Conservation (phyloP, 2,113 vertebrate genomes). For the Kobus ellipsiprymnus region DNA sequence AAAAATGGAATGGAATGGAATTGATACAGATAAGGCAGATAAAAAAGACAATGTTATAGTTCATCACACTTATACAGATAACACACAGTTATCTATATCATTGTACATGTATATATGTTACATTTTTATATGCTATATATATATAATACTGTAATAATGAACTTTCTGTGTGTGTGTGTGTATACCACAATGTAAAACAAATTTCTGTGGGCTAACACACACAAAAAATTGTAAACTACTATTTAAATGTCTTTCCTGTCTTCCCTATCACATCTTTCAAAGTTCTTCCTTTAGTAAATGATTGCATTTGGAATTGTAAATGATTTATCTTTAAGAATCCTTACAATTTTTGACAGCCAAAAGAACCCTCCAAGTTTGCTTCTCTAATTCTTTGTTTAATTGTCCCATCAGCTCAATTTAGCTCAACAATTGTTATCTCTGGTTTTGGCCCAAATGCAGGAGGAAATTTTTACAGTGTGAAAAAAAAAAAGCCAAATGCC, state of each 20-base stretch:
- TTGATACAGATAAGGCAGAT: not conserved
- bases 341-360: not conserved
- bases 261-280: not conserved
- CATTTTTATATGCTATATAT: not conserved
- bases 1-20: not conserved
- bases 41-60: not conserved
- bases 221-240: not conserved
- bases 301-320: not conserved
- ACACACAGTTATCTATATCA: not conserved
- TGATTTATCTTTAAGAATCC: not conserved
- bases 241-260: not conserved
- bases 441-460: not conserved
- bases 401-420: conserved; percentile 30
- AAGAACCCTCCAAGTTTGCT: not conserved
- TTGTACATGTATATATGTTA: not conserved
- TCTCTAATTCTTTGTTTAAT: conserved; percentile 36
- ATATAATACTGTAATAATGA: not conserved
- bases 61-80: not conserved
- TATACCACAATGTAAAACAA: not conserved
- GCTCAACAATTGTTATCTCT: not conserved
- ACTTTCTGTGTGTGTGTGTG: too few species aligned
- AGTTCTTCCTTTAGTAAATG: not conserved
- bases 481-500: conserved; percentile 12
- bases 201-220: not conserved
- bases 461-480: conserved; percentile 26